Conservation (phyloP, 2,888 invertebrate species). For the Helobdella robusta region DNA sequence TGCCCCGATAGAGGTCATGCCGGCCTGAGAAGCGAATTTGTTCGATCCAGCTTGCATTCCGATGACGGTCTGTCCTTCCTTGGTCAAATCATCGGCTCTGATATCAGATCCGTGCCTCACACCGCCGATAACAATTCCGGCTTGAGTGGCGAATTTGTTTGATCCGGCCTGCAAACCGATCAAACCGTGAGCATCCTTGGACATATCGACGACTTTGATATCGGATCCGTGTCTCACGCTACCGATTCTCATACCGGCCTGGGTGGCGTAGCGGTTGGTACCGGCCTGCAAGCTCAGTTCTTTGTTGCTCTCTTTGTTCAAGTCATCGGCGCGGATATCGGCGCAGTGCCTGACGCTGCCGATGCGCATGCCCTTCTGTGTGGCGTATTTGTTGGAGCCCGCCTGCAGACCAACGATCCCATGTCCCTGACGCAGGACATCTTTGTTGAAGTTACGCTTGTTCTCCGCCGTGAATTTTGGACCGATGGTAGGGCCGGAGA, state of each 20-base stretch:
- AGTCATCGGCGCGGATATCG: conserved; percentile 25
- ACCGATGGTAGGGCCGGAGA: conserved; percentile 44
- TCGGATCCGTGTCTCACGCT: conserved; percentile 23
- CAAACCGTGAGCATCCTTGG: conserved; percentile 23
- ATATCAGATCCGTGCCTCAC: conserved; percentile 24
- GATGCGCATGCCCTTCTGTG: conserved; percentile 43
- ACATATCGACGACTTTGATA: conserved; percentile 21
- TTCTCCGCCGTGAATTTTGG: conserved; percentile 43
- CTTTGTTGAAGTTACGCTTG: conserved; percentile 41
- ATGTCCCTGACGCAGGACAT: conserved; percentile 38
- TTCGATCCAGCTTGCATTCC: conserved; percentile 21
- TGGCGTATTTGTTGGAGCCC: conserved; percentile 45
- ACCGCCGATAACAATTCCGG: conserved; percentile 19
- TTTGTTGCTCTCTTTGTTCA: conserved; percentile 23
- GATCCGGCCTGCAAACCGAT: conserved; percentile 20
- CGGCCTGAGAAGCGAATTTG: conserved; percentile 23
- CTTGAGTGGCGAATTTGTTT: conserved; percentile 20
- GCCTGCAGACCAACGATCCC: conserved; percentile 35
- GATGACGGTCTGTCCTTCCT: conserved; percentile 19
- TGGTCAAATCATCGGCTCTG: conserved; percentile 17
- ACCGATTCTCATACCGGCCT: conserved; percentile 20
- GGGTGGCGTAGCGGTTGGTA: conserved; percentile 25
- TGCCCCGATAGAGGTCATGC: conserved; percentile 25
- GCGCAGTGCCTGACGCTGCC: conserved; percentile 38
- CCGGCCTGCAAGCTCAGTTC: conserved; percentile 19